phyloP scores from a whole-genome alignment of 2,888 invertebrate genomes.

The Idaea dimidiata region DNA sequence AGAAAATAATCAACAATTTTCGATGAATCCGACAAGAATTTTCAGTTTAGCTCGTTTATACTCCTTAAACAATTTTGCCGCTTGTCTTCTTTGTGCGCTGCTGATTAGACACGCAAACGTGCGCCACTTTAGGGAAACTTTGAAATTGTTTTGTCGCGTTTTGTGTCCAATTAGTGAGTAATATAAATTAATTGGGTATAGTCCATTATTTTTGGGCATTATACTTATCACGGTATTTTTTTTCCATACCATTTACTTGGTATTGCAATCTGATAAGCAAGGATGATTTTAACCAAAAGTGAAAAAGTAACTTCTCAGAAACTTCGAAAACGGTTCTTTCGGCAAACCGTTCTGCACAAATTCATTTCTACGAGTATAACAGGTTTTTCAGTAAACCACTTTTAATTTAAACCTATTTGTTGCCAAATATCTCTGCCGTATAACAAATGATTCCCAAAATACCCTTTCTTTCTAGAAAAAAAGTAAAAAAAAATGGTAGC shows the following conservation, averaged over 20 bases:
- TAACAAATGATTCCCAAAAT: background rate
- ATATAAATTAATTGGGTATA: background rate
- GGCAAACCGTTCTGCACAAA: background rate
- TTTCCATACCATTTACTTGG: background rate
- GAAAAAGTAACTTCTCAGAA: no score
- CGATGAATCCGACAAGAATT: no score
- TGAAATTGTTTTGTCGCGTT: background rate
- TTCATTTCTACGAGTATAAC: background rate
- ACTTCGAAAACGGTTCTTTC: no score
- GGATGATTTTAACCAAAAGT: no score
- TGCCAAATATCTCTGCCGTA: background rate
- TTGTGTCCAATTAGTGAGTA: background rate
- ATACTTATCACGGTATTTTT: background rate
- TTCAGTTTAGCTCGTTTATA: no score
- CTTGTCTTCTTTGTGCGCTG: background rate
- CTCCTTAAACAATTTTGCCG: background rate
- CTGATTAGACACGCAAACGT: background rate
- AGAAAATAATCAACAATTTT: no score
- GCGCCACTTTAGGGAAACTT: constrained; percentile 1
- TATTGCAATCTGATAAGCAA: background rate
- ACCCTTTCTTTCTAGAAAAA: background rate
- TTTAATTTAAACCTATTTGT: constrained; percentile 1
- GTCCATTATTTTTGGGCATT: background rate
- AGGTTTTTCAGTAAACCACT: background rate
- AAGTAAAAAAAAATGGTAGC: background rate